Percentiles rank a stretch among this genome's conserved stretches.
Evolutionary conservation across 2,113 vertebrate species (phyloP).

Genomic region (Oreochromis niloticus): DNA sequence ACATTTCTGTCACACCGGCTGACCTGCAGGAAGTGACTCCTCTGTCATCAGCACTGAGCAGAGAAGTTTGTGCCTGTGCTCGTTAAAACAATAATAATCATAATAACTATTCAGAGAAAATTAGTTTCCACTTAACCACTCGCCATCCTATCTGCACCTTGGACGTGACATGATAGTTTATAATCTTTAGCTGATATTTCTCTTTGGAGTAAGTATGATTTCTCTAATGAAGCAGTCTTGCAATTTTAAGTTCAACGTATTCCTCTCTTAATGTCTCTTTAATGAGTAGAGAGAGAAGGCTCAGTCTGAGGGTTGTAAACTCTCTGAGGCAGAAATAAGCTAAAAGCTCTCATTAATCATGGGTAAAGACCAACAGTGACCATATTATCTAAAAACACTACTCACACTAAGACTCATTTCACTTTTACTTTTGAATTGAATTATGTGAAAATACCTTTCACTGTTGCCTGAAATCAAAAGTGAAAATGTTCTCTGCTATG

Average conservation of each 20-base stretch:
- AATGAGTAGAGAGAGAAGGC: not conserved
- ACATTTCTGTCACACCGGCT: not conserved
- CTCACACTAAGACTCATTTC: not conserved
- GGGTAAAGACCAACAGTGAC: not conserved
- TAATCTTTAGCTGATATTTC: not conserved
- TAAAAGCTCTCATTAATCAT: not conserved
- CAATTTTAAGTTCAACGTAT: accelerated
- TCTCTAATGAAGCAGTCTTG: not conserved
- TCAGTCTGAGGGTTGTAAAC: not conserved
- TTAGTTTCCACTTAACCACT: not conserved
- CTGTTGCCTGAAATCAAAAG: not conserved
- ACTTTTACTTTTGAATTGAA: not conserved
- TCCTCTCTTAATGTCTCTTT: not conserved
- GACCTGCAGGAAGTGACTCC: accelerated
- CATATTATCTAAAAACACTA: not conserved
- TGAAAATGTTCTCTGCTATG: accelerated
- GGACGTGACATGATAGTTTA: accelerated
- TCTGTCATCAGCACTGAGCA: not conserved
- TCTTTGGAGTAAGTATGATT: not conserved
- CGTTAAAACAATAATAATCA: not conserved
- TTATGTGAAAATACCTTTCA: not conserved
- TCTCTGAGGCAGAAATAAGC: not conserved
- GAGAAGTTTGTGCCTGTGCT: not conserved
- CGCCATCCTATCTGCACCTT: not conserved
- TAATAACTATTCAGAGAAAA: not conserved